Evolutionary conservation across 2,888 invertebrate species (phyloP).

Genomic region (Syrista parreyssii): DNA sequence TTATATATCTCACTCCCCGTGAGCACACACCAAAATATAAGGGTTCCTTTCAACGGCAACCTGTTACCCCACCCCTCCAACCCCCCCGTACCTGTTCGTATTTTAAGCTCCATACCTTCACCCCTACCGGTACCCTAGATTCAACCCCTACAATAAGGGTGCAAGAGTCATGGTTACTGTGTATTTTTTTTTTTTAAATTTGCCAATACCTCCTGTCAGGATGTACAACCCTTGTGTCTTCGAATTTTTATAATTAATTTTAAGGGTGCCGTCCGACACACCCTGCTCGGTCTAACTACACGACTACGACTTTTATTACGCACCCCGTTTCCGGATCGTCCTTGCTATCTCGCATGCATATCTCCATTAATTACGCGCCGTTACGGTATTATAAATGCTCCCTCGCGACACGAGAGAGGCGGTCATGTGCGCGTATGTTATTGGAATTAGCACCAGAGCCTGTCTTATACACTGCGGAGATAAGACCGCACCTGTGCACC

Average conservation of each 20-base stretch:
- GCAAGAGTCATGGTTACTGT: neutral
- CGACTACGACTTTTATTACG: conserved; percentile 8
- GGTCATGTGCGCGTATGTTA: neutral
- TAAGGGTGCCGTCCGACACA: too few relatives aligned
- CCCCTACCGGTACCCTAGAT: neutral
- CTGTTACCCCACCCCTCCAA: neutral
- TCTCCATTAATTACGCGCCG: conserved; percentile 9
- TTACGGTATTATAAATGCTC: conserved; percentile 27
- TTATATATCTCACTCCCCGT: neutral
- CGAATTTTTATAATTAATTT: too few relatives aligned
- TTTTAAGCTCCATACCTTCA: neutral
- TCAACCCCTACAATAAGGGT: neutral
- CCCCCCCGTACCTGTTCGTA: neutral
- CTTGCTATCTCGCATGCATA: neutral
- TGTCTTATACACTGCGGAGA: neutral
- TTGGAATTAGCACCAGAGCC: neutral
- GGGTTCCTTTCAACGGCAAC: neutral
- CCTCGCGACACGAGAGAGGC: conserved; percentile 15
- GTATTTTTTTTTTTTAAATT: neutral
- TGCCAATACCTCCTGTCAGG: neutral
- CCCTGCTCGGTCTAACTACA: neutral
- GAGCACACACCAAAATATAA: neutral
- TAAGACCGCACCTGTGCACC: conserved; percentile 24
- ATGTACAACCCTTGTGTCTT: too few relatives aligned
- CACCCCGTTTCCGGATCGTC: conserved; percentile 10